A percentile compares a stretch with the other conserved stretches of the same genome.
phyloP scores from a whole-genome alignment of 2,888 invertebrate genomes.

The Microctonus hyperodae region DNA sequence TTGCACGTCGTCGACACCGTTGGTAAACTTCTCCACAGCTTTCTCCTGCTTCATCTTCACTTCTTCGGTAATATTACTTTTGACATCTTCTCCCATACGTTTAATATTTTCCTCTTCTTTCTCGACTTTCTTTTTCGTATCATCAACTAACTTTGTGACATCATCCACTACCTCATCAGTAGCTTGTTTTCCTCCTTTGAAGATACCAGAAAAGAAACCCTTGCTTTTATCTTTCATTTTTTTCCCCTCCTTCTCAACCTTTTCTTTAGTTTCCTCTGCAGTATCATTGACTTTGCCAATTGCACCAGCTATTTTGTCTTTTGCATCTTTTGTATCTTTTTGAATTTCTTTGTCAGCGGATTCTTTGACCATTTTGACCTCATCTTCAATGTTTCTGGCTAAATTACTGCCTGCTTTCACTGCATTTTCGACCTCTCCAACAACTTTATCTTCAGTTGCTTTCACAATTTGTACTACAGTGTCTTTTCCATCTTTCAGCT shows the following conservation, averaged over 20 bases:
- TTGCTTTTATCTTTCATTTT: conserved; percentile 44
- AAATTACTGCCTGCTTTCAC: conserved; percentile 27
- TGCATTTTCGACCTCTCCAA: conserved; percentile 21
- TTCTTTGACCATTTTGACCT: conserved; percentile 39
- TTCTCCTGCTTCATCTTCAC: conserved; percentile 35
- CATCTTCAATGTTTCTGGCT: conserved; percentile 30
- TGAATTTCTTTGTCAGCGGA: conserved; percentile 33
- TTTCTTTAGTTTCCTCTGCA: conserved; percentile 33
- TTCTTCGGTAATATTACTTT: conserved; percentile 33
- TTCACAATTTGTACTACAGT: conserved; percentile 26
- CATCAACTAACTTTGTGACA: conserved; percentile 63
- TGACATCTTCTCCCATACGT: conserved; percentile 26
- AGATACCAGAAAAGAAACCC: conserved; percentile 45
- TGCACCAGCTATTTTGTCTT: conserved; percentile 33
- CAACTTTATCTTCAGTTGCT: conserved; percentile 28
- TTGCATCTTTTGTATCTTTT: conserved; percentile 33
- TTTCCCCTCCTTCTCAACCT: conserved; percentile 40
- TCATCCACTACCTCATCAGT: conserved; percentile 44
- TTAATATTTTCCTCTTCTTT: conserved; percentile 35
- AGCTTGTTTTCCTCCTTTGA: conserved; percentile 41
- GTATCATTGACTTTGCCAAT: conserved; percentile 32
- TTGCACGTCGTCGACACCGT: conserved; percentile 24
- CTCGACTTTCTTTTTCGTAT: conserved; percentile 57
- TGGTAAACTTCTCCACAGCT: conserved; percentile 29
- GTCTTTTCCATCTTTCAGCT: conserved; percentile 19